Percentiles rank a stretch among this genome's conserved stretches.
phyloP scores from a whole-genome alignment of 2,797 vertebrate genomes.

The Odontamblyopus rebecca region DNA sequence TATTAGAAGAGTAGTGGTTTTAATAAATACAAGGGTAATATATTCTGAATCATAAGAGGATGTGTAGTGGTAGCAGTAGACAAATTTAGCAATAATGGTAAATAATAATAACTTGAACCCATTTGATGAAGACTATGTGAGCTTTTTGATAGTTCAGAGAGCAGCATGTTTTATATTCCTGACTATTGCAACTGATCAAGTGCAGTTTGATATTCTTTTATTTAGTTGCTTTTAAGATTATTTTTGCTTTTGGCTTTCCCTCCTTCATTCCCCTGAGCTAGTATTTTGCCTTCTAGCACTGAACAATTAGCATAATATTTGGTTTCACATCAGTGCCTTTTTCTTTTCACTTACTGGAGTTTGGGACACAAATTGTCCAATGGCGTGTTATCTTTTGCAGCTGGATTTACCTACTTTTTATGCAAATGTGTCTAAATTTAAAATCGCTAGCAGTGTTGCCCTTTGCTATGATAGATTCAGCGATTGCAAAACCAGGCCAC shows the following conservation, averaged over 20 bases:
- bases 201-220: neutral
- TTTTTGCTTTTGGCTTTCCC: conserved; percentile 2
- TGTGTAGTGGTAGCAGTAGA: conserved; percentile 16
- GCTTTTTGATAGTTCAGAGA: neutral
- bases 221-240: neutral
- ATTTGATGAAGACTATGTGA: neutral
- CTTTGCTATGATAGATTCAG: conserved; percentile 32
- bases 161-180: conserved; percentile 16
- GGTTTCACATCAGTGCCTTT: neutral
- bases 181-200: conserved; percentile 12
- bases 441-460: conserved; percentile 15
- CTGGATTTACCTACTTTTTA: conserved; percentile 23
- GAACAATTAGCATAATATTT: neutral
- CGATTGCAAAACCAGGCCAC: conserved; percentile 35
- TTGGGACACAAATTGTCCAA: neutral
- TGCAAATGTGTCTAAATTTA: conserved; percentile 29
- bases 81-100: neutral
- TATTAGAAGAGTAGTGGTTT: neutral
- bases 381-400: neutral
- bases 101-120: neutral
- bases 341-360: neutral
- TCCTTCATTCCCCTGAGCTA: neutral
- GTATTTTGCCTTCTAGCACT: neutral
- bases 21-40: neutral
- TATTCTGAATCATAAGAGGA: neutral